Evolutionary conservation across 1,140 invertebrate genomes (phyloP).

Genomic region (Stenopsyche tienmushanensis): DNA sequence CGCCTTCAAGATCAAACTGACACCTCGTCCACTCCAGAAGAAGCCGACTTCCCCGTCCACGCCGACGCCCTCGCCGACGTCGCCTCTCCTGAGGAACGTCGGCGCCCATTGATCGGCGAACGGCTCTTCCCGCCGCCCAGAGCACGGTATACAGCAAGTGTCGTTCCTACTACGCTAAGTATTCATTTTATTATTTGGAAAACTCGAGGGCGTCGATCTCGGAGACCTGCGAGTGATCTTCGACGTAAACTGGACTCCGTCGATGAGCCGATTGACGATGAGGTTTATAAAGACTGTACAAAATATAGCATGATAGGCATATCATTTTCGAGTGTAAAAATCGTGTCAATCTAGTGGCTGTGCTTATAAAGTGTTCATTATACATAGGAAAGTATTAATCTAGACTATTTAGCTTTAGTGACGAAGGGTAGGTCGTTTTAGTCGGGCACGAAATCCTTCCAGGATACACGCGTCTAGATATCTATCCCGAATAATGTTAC

Average conservation of each 20-base stretch:
- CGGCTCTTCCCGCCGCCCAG: slow-evolving; percentile 43
- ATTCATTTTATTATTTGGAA: slow-evolving; percentile 32
- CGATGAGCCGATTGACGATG: not conserved
- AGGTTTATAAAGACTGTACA: not conserved
- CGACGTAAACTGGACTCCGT: no score
- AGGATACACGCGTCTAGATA: no score
- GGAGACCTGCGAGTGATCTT: no score
- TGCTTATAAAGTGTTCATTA: slow-evolving; percentile 28
- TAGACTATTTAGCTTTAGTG: not conserved
- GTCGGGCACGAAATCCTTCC: not conserved
- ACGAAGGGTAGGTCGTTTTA: not conserved
- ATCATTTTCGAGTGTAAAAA: not conserved
- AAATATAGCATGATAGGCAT: not conserved
- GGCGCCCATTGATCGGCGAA: slow-evolving; percentile 59
- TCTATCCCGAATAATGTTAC: no score
- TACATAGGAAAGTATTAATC: slow-evolving; percentile 15
- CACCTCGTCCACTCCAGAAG: slow-evolving; percentile 56
- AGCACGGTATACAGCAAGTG: slow-evolving; percentile 42
- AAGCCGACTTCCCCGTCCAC: slow-evolving; percentile 43
- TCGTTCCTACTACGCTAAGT: slow-evolving; percentile 31
- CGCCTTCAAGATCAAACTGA: slow-evolving; percentile 69
- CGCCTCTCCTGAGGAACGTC: slow-evolving; percentile 62
- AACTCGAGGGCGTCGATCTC: no score
- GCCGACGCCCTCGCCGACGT: slow-evolving; percentile 50
- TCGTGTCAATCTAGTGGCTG: slow-evolving; percentile 23